A percentile compares a stretch with the other conserved stretches of the same genome.
Conservation (phyloP, 2,797 vertebrate species). For the Squalus acanthias region DNA sequence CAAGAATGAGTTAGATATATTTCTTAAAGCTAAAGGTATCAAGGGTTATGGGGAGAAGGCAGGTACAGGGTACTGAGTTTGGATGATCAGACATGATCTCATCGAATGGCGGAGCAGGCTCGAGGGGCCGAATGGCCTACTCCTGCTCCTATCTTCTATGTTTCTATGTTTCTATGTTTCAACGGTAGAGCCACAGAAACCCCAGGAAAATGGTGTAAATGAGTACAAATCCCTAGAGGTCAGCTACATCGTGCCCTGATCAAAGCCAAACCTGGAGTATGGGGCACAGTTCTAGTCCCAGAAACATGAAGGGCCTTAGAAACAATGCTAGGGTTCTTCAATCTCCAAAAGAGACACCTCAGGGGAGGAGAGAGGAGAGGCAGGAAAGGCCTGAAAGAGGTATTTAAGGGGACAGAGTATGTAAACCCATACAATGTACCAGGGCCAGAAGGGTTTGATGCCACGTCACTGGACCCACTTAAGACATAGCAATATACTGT, state of each 20-base stretch:
- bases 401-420: neutral
- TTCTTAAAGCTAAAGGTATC: too few species aligned
- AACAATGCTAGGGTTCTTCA: neutral
- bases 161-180: too few species aligned
- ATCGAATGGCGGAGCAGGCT: too few species aligned
- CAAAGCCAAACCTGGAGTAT: neutral
- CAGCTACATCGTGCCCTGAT: neutral
- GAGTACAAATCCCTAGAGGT: neutral
- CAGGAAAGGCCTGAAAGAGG: neutral
- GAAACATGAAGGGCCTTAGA: neutral
- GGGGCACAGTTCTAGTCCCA: neutral
- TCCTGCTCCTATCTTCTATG: too few species aligned
- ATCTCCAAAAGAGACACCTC: neutral
- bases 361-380: neutral
- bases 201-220: neutral
- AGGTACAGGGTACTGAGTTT: too few species aligned
- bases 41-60: too few species aligned
- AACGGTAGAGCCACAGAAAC: neutral
- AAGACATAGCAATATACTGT: neutral
- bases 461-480: neutral
- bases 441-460: neutral
- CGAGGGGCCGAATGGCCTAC: too few species aligned
- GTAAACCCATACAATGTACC: neutral
- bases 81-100: too few species aligned
- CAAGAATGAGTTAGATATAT: too few species aligned